Percentiles rank a stretch among this genome's conserved stretches.
These are phyloP conservation scores for Cuniculus paca DNA, from an alignment of 2,797 vertebrate species.

Conservation along the genomic window DNA sequence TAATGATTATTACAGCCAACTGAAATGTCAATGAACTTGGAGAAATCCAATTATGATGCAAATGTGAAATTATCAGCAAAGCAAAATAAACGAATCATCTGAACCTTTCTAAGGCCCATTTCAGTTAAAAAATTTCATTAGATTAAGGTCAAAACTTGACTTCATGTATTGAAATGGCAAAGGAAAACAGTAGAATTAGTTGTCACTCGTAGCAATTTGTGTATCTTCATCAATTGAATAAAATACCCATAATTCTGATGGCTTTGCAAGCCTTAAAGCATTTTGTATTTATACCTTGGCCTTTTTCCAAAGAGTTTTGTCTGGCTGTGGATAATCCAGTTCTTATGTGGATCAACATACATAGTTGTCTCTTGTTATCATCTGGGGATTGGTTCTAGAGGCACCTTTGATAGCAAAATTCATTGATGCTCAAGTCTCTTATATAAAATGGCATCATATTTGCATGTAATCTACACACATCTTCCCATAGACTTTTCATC, in stretches of 20 bases:
- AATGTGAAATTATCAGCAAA: constrained; percentile 70
- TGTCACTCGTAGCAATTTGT: not conserved
- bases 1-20: constrained; percentile 61
- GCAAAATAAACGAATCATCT: constrained; percentile 64
- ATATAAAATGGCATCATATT: not conserved
- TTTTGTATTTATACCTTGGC: not conserved
- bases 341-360: not conserved
- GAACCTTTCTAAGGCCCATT: constrained; percentile 5
- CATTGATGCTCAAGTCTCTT: not conserved
- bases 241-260: not conserved
- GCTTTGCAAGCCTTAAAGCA: not conserved
- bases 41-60: constrained; percentile 71
- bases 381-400: not conserved
- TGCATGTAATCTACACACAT: not conserved
- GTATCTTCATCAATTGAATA: not conserved
- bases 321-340: not conserved
- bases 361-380: not conserved
- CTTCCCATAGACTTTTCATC: not conserved
- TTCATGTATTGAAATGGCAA: constrained; percentile 53
- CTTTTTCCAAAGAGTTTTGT: not conserved
- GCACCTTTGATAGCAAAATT: not conserved
- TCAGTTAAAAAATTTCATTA: constrained; percentile 43
- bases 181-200: not conserved
- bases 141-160: constrained; percentile 20
- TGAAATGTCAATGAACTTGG: constrained; percentile 76